Evolutionary conservation across 1,140 invertebrate species (phyloP).

Genomic region (Dryas iulia): DNA sequence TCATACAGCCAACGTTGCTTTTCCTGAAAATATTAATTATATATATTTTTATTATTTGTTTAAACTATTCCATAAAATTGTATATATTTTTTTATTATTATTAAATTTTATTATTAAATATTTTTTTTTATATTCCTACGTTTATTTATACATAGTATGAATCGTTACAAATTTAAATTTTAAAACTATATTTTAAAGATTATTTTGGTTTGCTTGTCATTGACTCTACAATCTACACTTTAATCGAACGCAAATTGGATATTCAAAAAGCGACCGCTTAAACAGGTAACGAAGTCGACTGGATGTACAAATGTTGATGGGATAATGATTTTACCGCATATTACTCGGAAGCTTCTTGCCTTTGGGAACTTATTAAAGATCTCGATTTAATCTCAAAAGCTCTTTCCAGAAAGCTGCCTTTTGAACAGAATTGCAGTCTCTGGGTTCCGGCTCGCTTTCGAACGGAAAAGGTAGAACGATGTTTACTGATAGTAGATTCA

Average conservation of each 20-base stretch:
- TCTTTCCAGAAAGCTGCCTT: background rate
- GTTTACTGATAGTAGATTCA: too few relatives aligned
- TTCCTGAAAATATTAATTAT: too few relatives aligned
- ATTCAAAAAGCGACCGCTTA: background rate
- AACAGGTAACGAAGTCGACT: background rate
- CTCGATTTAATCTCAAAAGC: background rate
- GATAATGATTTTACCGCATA: background rate
- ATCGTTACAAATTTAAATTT: background rate
- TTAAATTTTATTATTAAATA: too few relatives aligned
- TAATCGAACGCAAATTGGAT: background rate
- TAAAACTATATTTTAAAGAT: background rate
- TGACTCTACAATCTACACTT: background rate
- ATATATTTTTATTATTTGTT: too few relatives aligned
- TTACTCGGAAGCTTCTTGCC: background rate
- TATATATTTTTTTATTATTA: too few relatives aligned
- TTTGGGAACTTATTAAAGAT: background rate
- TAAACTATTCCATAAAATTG: too few relatives aligned
- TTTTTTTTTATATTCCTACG: background rate
- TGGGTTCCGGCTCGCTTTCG: too few relatives aligned
- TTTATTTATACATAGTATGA: too few relatives aligned
- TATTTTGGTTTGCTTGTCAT: background rate
- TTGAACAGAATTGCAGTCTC: too few relatives aligned
- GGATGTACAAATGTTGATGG: background rate
- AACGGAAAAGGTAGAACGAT: too few relatives aligned
- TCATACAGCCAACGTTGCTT: too few relatives aligned